A percentile compares a stretch with the other conserved stretches of the same genome.
These are phyloP conservation scores for Apus apus DNA, from an alignment of 2,113 vertebrate genomes.

Conservation along the genomic window DNA sequence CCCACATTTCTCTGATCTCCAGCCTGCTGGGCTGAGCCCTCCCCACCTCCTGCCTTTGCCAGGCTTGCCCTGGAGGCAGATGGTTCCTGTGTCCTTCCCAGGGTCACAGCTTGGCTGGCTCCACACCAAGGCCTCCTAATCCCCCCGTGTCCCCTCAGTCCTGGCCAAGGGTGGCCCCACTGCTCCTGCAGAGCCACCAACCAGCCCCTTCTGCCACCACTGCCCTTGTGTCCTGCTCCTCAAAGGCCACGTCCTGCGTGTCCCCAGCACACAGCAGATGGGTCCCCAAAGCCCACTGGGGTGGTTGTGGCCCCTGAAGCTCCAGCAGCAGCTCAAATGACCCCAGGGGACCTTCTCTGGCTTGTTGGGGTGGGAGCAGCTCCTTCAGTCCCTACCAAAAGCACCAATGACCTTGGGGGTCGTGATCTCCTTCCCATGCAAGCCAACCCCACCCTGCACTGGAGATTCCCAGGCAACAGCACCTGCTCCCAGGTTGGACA, in stretches of 20 bases:
- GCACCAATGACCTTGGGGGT: neutral
- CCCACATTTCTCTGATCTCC: neutral
- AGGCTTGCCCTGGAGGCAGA: neutral
- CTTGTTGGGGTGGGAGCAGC: neutral
- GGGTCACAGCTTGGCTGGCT: neutral
- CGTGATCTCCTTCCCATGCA: neutral
- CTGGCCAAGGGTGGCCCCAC: rapidly evolving
- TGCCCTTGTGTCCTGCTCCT: neutral
- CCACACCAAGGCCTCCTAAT: neutral
- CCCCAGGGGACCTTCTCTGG: neutral
- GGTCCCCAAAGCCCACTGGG: neutral
- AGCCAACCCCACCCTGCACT: neutral
- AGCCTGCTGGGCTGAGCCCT: neutral
- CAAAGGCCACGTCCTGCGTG: neutral
- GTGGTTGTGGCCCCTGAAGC: neutral
- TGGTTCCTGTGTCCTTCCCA: neutral
- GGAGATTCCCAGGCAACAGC: neutral
- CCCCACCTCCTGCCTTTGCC: neutral
- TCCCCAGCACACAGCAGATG: neutral
- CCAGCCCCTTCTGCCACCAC: neutral
- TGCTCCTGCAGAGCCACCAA: neutral
- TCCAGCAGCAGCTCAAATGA: neutral
- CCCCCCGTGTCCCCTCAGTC: neutral
- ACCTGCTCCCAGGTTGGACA: neutral
- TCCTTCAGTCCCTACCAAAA: neutral